Evolutionary conservation across 2,888 invertebrate genomes (phyloP), one percentile per base, ranked within the genome.

Genomic region (Kryphioiulus occultus): DNA sequence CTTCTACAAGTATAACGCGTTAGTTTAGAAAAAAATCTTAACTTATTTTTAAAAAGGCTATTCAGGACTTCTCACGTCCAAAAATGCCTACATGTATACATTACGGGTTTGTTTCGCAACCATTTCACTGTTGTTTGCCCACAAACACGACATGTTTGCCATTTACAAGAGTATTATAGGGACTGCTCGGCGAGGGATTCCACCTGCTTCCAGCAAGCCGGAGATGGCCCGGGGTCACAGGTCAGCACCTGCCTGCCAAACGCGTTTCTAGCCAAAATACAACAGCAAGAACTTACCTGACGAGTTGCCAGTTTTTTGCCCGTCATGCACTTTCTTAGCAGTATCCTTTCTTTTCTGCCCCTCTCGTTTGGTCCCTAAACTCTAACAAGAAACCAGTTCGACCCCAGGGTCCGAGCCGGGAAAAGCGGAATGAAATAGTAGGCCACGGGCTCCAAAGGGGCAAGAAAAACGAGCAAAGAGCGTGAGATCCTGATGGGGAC

Each of bases 191-290:
- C 26, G 39, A 22, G 17, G 1, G 85, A 35, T 39, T 85, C n/a
- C 85, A 85, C 85, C 85, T 85, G 85, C 85, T 42, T 26, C 78
- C 26, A 17, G 15, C 5, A n/a, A 4, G 15, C 35, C 10, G 19
- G 15, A 12, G 12, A 12, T 26, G 78, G n/a, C 22, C 1, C 9
- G 78, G 78, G 32, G 19, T 84, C 39, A 39, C 19, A 84, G 32
- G 84, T 32, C 17, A 5, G n/a, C 85, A 85, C 85, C 39, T 85
- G 85, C 85, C 39, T 85, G 85, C 85, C 85, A 39, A 39, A 85
- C 39, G 44, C 85, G n/a, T 85, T n/a, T 42, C 85, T 44, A n/a
- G 19, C 85, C 39, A 39, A 22, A 85, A 39, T 44, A 85, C 32
- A 85, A 22, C 39, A 85, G 44, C 10, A 17, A 84, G 26, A 39